Base-by-base conservation (phyloP, 2,797 vertebrate genomes). In the Limnodromus scolopaceus region DNA sequence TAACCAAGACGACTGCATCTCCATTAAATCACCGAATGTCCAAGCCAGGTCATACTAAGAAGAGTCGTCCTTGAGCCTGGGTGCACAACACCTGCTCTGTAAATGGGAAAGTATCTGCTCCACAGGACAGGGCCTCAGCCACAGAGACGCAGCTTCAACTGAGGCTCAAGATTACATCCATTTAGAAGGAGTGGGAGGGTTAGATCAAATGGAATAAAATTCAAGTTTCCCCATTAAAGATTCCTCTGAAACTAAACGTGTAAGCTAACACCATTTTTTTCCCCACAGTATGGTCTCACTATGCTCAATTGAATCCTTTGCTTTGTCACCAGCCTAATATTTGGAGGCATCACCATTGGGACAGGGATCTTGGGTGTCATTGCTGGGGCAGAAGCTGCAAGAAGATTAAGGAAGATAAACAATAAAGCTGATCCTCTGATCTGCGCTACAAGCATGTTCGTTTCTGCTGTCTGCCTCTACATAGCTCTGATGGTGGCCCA, bases 361-460 rank as follows among this genome's bases (percentile, higher is more conserved):
- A 98, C 99, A 0, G 99, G 99, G 38, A 97, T 99, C 72, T 20
- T 99, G 54, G 99, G 99, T 55, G 99, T 99, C 27, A 63, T 97
- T 78, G 64, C 98, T 18, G 99, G 99, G 48, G 98, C 98, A 12
- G 77, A 58, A 91, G 95, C 98, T 14, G 98, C 99, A 11, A 98
- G 98, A 92, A 96, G 87, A 70, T 98, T 98, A 34, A 98, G 98
- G 95, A 98, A 98, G 82, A 98, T 94, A 54, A 97, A 98, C 51
- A 91, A 97, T 5, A 98, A 98, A 72, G 99, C 98, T 1, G 99
- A 99, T 94, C 99, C 99, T 4, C 94, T 99, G 89, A 98, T 99
- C 97, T 99, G 99, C 16, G 98, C 99, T 2, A 94, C 96, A 32
- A 99, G 99, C 87, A 98, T 99, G 98, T 98, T 99, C 16, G 82